Conservation (phyloP, 1,140 invertebrate genomes). For the Saxidomus purpurata region DNA sequence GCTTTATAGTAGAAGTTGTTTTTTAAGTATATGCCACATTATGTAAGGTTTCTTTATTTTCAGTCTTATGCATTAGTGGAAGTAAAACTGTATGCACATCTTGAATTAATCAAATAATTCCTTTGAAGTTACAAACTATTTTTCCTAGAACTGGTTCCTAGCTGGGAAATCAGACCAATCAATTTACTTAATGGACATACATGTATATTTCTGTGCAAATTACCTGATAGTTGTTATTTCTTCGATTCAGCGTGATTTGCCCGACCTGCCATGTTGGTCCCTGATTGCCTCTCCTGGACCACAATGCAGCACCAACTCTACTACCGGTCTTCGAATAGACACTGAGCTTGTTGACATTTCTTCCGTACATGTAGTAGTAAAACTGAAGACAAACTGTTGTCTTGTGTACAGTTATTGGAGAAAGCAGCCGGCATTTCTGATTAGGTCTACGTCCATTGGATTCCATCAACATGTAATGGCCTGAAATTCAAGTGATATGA, state of each 20-base stretch:
- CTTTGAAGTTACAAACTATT: no score
- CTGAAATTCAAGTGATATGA: slow-evolving; percentile 70
- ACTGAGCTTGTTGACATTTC: slow-evolving; percentile 74
- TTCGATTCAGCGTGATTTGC: slow-evolving; percentile 73
- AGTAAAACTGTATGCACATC: no score
- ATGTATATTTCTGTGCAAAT: not conserved
- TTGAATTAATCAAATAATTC: no score
- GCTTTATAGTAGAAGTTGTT: no score
- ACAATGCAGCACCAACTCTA: slow-evolving; percentile 69
- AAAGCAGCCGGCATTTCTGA: slow-evolving; percentile 79
- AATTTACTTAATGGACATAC: no score
- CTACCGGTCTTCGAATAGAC: slow-evolving; percentile 72
- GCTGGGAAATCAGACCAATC: no score
- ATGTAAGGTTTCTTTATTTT: no score
- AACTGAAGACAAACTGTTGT: slow-evolving; percentile 84
- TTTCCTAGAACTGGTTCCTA: no score
- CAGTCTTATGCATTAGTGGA: no score
- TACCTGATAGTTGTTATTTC: slow-evolving; percentile 75
- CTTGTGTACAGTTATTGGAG: slow-evolving; percentile 72
- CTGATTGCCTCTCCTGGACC: slow-evolving; percentile 77
- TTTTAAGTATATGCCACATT: no score
- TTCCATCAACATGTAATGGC: slow-evolving; percentile 81
- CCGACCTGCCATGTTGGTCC: slow-evolving; percentile 79
- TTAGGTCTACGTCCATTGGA: slow-evolving; percentile 66
- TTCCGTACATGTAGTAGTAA: slow-evolving; percentile 84